Base-by-base conservation (phyloP, 1,140 invertebrate species). In the Ceratoteleas bidentatus region DNA sequence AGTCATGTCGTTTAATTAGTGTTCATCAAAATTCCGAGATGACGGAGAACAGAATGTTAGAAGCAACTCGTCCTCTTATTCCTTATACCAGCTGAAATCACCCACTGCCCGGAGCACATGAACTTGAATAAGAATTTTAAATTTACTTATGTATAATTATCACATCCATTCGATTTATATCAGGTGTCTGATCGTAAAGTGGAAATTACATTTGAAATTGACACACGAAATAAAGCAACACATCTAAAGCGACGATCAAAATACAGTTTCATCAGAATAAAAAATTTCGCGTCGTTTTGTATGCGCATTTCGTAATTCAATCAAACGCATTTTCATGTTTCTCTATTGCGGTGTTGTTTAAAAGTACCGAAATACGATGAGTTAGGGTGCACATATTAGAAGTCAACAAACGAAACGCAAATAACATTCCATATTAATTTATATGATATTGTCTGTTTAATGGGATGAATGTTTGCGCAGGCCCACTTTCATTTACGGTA, bases 401-500 rank as follows among this genome's bases (percentile, higher is more conserved):
- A 24, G 24, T 24, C 24, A 24, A 24, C 1, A 24, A 24, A 24
- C 4, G 24, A 24, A 24, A 24, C 24, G 24, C 24, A 24, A 24
- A 64, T 64, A 57, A 56, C 38, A 6, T 49, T 36, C 32, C 36
- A 7, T 16, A 52, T 60, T 43, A 47, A 45, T 64, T 62, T 40
- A 32, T 34, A n/a, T 24, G 66, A 32, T 34, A n/a, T 38, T 72
- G 38, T 14, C 38, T 47, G 70, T 58, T 65, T 32, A 60, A 14
- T 36, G 14, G 50, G 50, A 74, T 62, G n/a, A 66, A 68, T 56
- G 50, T 56, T 45, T 4, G 33, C 47, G 49, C 6, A 61, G 83
- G 54, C 64, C 73, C 72, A 85, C 85, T 85, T 80, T 87, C 68
- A 82, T 77, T 85, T 78, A 79, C 84, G 78, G 87, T 85, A 86